Evolutionary conservation across 2,888 invertebrate genomes (phyloP).

Genomic region (Pristionchus fissidentatus): DNA sequence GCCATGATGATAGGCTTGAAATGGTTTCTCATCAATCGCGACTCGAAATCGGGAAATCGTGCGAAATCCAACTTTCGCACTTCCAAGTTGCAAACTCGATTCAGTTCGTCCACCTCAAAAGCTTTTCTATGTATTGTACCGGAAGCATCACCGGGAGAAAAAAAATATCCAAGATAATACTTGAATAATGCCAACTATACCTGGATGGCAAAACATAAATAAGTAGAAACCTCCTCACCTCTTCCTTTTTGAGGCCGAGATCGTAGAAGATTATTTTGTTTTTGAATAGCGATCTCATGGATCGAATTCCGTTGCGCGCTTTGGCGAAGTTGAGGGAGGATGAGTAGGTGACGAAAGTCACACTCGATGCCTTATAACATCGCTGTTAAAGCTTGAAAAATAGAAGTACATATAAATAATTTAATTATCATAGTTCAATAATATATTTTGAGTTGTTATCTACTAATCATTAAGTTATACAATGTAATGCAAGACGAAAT

Average conservation of each 20-base stretch:
- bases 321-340: conserved; percentile 2
- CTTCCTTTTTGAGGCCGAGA: neutral
- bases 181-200: no score
- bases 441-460: no score
- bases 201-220: no score
- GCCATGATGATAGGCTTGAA: conserved; percentile 45
- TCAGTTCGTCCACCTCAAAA: conserved; percentile 14
- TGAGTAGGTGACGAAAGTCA: conserved; percentile 23
- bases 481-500: no score
- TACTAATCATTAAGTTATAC: no score
- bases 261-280: conserved; percentile 33
- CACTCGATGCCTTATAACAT: neutral
- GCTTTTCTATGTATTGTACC: no score
- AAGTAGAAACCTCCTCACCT: neutral
- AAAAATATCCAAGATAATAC: no score
- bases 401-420: no score
- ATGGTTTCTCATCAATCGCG: neutral
- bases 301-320: neutral
- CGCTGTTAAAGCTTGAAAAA: no score
- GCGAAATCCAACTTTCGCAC: neutral
- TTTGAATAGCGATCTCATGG: neutral
- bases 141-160: no score
- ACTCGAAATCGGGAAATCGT: neutral
- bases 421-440: no score
- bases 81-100: conserved; percentile 37